Evolutionary conservation across 1,140 invertebrate species (phyloP), one percentile per base, ranked within the genome.

Genomic region (Leptinotarsa texana): DNA sequence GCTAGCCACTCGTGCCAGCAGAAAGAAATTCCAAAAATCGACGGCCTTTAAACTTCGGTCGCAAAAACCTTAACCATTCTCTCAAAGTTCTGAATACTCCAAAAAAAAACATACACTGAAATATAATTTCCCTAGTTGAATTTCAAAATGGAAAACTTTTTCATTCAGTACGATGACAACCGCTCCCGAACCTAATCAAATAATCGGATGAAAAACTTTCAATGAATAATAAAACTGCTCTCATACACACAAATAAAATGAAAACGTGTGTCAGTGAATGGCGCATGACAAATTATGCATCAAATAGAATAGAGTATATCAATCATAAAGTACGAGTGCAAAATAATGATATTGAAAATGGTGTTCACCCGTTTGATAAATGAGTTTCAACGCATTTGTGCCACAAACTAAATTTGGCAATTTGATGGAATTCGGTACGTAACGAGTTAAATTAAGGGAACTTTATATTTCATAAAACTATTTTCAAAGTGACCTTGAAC

Each of bases 261-360:
- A 66, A 66, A 66, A 66, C n/a, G 13, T 4, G 15, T 33, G 63
- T 66, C 63, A 66, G 27, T 66, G 27, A 66, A 66, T 66, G 5
- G 63, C 22, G 21, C 27, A 33, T 66, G 27, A 66, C 63, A 66
- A 66, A 66, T 66, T 22, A 22, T 66, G 63, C 63, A 66, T 21
- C 63, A 22, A 66, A 8, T 33, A 66, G 61, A 66, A 8, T 33
- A 66, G 61, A 63, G n/a, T 66, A 21, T 66, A 66, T 66, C 63
- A 66, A 66, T 66, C 22, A 66, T 66, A 18, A 22, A 66, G 24
- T 21, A 66, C 27, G 63, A 66, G 63, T 24, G 22, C 15, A 18
- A 66, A 24, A 66, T 66, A 18, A 57, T 57, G 21, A 66, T 66
- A 66, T 66, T 66, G 27, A 66, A 66, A 66, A 66, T 66, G n/a